Evolutionary conservation across 1,140 invertebrate species (phyloP).

Genomic region (Bombus cullumanus): DNA sequence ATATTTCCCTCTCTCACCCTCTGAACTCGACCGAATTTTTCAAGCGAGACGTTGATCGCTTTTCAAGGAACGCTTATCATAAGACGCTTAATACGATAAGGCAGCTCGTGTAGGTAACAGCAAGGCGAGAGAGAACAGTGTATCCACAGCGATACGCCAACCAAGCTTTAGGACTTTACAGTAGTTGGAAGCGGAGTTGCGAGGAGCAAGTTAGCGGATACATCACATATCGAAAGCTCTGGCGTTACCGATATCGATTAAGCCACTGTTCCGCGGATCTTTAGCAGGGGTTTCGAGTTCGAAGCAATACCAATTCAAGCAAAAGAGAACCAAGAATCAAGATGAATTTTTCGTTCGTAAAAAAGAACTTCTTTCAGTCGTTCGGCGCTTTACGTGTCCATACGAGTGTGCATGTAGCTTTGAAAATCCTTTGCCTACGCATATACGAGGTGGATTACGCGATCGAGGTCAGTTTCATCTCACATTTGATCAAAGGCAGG

Average conservation of each 20-base stretch:
- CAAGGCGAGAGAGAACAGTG: constrained; percentile 37
- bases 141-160: constrained; percentile 45
- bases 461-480: background rate
- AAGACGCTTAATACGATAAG: constrained; percentile 36
- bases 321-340: constrained; percentile 10
- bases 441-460: background rate
- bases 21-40: background rate
- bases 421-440: background rate
- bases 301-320: no score
- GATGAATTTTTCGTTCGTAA: background rate
- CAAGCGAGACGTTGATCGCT: background rate
- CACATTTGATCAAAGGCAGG: background rate
- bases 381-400: background rate
- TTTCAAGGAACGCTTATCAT: constrained; percentile 30
- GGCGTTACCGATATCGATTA: constrained; percentile 60
- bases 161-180: constrained; percentile 50
- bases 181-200: constrained; percentile 47
- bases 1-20: no score
- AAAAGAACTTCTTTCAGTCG: background rate
- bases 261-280: constrained; percentile 46
- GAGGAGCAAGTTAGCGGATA: constrained; percentile 56
- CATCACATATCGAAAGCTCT: constrained; percentile 54
- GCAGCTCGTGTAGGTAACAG: constrained; percentile 12
- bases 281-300: constrained; percentile 22
- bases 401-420: background rate